Conservation (phyloP, 2,797 vertebrate species). For the Eutrigla gurnardus region DNA sequence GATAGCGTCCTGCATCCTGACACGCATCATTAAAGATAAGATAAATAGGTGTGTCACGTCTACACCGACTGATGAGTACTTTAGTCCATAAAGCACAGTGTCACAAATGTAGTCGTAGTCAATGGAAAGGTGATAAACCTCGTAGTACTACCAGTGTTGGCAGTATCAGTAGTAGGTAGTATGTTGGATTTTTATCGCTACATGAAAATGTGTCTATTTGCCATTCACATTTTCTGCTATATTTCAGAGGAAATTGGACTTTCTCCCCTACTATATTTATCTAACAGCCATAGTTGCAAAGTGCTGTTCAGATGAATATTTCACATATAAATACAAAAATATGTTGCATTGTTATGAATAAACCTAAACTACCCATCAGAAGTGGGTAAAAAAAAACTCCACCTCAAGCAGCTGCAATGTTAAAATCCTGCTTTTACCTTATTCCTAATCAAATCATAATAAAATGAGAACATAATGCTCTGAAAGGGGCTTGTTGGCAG, state of each 20-base stretch:
- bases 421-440: neutral
- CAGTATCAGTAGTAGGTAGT: neutral
- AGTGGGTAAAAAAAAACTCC: neutral
- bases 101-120: neutral
- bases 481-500: neutral
- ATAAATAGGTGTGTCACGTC: slow-evolving; percentile 9
- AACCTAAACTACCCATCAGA: neutral
- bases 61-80: neutral
- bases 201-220: neutral
- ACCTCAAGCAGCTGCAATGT: neutral
- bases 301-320: neutral
- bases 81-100: neutral
- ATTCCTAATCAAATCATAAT: neutral
- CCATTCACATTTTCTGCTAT: neutral
- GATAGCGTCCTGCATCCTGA: slow-evolving; percentile 11
- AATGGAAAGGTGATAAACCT: slow-evolving; percentile 1
- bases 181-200: neutral
- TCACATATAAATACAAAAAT: neutral
- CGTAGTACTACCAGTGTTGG: neutral
- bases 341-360: neutral
- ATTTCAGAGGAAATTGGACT: neutral
- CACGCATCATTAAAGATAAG: slow-evolving; percentile 11
- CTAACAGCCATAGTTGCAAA: neutral
- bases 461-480: neutral
- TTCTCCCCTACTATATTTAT: neutral